These are phyloP conservation scores for Gisinianus flammeolus DNA, from an alignment of 2,888 invertebrate genomes.

Conservation along the genomic window DNA sequence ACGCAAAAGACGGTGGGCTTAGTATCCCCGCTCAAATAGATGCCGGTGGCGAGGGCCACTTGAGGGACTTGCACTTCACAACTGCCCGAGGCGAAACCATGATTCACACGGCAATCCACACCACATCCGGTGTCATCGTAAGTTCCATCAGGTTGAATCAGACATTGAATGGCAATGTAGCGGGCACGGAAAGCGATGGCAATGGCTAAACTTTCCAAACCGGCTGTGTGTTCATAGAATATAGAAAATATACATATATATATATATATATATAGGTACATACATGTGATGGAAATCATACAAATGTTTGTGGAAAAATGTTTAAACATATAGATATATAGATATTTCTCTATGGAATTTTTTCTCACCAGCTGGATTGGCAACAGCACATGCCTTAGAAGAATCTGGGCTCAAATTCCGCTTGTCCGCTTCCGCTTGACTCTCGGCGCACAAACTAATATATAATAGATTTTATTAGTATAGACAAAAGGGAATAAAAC, in stretches of 20 bases:
- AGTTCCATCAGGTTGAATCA: background rate
- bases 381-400: background rate
- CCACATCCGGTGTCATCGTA: background rate
- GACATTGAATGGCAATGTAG: background rate
- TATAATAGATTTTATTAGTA: no score
- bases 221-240: no score
- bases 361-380: background rate
- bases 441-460: background rate
- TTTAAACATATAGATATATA: background rate
- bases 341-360: background rate
- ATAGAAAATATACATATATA: no score
- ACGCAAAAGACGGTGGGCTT: no score
- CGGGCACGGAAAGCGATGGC: background rate
- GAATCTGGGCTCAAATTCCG: background rate
- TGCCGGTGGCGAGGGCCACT: background rate
- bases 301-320: background rate
- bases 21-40: no score
- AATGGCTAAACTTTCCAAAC: background rate
- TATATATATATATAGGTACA: no score
- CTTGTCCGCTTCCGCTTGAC: background rate
- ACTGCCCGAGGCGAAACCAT: background rate
- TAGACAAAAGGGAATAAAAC: no score
- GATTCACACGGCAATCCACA: background rate
- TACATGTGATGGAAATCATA: background rate
- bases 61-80: background rate